These are phyloP conservation scores for Canis aureus DNA, from an alignment of 2,113 vertebrate genomes.

Conservation along the genomic window DNA sequence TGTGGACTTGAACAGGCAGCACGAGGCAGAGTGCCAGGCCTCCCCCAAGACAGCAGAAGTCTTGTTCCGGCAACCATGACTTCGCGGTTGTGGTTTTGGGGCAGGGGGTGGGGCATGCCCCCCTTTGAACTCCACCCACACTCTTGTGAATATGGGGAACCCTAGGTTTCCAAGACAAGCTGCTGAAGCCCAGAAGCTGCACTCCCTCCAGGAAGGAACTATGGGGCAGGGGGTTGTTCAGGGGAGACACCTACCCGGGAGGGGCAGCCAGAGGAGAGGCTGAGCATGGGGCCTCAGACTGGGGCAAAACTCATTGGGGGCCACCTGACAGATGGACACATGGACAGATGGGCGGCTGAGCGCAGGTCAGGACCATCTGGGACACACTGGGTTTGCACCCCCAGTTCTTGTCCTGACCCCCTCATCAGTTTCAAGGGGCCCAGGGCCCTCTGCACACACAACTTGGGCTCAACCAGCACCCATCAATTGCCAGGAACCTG, in stretches of 20 bases:
- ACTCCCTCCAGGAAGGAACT: background rate
- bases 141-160: background rate
- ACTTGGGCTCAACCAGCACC: too few relatives aligned
- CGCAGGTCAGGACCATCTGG: rapidly evolving
- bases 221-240: rapidly evolving
- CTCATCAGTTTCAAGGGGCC: background rate
- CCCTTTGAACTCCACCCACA: background rate
- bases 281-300: background rate
- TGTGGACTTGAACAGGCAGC: rapidly evolving
- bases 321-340: rapidly evolving
- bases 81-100: background rate
- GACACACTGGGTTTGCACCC: rapidly evolving
- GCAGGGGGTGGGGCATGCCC: background rate
- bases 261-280: background rate
- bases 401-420: rapidly evolving
- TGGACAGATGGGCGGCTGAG: rapidly evolving
- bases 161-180: background rate
- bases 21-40: background rate
- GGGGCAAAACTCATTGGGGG: rapidly evolving
- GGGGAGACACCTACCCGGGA: background rate
- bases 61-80: background rate
- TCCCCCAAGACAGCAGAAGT: background rate
- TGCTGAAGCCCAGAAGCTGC: background rate
- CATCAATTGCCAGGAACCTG: rapidly evolving
- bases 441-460: rapidly evolving